Evolutionary conservation across 2,797 vertebrate genomes (phyloP), one percentile per base, ranked within the genome.

Genomic region (Alfaro cultratus): DNA sequence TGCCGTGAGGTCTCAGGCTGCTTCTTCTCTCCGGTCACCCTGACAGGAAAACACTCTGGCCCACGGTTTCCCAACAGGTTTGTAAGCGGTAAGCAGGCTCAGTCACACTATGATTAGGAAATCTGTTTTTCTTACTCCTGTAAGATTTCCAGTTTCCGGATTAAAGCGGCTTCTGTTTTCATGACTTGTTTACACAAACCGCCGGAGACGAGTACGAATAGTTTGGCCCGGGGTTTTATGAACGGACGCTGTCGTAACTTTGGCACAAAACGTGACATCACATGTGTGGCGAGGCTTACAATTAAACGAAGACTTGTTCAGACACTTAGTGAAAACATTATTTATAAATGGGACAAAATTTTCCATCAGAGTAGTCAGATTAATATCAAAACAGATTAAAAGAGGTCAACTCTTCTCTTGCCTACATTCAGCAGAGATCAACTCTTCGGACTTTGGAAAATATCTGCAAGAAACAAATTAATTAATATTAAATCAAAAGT

Each of bases 401-500:
- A 51, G 23, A n/a, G 29, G 31, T 88, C 80, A 90, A 57, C 80
- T 84, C 85, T 92, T 91, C 53, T 78, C 80, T 73, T 90, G 90
- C 77, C 94, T 96, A 86, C 93, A 94, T 79, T 81, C 83, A 34
- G 87, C 73, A n/a, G 80, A 78, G 46, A 84, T 75, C 23, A 86
- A 49, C 15, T 91, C 91, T 64, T 90, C 90, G 87, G 89, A 95
- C 80, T 85, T 90, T 3, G 91, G 86, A 74, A 94, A 91, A 90
- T 91, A 92, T 84, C 96, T 96, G 91, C 29, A 93, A 92, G 51
- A 77, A 83, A 89, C 11, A 88, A 10, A 74, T 75, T 71, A 4
- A 68, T 1, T 41, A 34, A 80, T 43, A 79, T 29, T 62, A n/a
- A 11, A 47, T 26, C 1, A 55, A 53, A 3, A 68, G 23, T 45